phyloP scores from a whole-genome alignment of 1,140 invertebrate genomes.

The Lepidurus apus region DNA sequence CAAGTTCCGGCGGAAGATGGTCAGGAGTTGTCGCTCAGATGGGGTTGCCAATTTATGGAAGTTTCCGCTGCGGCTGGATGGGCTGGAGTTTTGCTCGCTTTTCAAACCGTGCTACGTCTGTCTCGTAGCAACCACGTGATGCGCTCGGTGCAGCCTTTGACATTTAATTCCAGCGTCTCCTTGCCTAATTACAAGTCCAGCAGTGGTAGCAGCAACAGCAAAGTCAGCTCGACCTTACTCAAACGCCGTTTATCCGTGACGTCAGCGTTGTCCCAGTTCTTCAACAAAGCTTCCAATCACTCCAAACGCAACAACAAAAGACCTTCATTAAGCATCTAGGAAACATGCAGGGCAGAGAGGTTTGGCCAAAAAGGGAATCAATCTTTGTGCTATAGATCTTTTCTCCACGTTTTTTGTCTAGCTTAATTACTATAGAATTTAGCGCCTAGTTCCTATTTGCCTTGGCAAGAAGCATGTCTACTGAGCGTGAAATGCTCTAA shows the following conservation, averaged over 20 bases:
- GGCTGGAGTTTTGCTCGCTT: slow-evolving; percentile 68
- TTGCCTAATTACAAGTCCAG: slow-evolving; percentile 4
- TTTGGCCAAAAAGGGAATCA: no score
- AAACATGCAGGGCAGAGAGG: no score
- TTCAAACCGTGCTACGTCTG: slow-evolving; percentile 57
- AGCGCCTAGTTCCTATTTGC: no score
- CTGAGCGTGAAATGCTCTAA: no score
- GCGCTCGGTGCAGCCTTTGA: neutral
- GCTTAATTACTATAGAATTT: no score
- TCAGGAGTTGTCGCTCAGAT: slow-evolving; percentile 67
- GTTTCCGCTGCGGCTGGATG: slow-evolving; percentile 76
- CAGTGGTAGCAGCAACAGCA: neutral
- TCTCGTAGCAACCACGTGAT: neutral
- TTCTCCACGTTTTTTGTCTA: no score
- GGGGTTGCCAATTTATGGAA: slow-evolving; percentile 77
- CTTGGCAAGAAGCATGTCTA: no score
- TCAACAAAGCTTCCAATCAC: neutral
- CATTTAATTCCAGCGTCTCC: neutral
- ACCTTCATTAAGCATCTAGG: neutral
- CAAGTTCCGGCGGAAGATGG: slow-evolving; percentile 72
- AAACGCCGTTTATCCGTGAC: slow-evolving; percentile 14
- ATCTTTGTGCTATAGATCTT: no score
- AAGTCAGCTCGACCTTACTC: neutral
- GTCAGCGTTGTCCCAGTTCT: slow-evolving; percentile 7
- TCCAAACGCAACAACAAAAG: slow-evolving; percentile 4